Evolutionary conservation across 2,113 vertebrate genomes (phyloP).

Genomic region (Podiceps cristatus): DNA sequence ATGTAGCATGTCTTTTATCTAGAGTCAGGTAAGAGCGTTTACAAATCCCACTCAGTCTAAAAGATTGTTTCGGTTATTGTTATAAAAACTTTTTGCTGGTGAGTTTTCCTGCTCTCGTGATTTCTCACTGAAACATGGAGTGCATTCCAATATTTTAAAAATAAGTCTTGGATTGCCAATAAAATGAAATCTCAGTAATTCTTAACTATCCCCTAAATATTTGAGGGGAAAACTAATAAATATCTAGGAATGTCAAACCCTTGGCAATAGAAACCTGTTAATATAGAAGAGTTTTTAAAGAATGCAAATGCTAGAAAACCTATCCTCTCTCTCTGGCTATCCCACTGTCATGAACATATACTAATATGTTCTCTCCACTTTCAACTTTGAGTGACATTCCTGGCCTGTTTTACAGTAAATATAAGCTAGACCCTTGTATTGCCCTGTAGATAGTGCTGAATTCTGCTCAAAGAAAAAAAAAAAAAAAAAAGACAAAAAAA

Average conservation of each 20-base stretch:
- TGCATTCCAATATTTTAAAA: background rate
- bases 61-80: background rate
- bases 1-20: background rate
- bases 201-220: background rate
- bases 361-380: background rate
- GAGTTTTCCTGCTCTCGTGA: background rate
- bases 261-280: background rate
- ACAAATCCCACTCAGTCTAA: background rate
- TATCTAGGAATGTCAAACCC: background rate
- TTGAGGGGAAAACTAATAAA: conserved; percentile 17
- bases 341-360: background rate
- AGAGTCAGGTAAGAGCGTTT: background rate
- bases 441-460: background rate
- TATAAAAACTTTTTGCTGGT: background rate
- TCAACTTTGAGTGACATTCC: background rate
- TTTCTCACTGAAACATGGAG: background rate
- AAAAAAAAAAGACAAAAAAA: too few species aligned
- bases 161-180: background rate
- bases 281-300: background rate
- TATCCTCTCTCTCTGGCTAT: background rate
- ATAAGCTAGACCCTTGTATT: background rate
- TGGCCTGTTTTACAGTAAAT: background rate
- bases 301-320: background rate
- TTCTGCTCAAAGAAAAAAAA: background rate
- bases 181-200: conserved; percentile 14